Conservation (phyloP, 2,888 invertebrate genomes). For the Pheosia tremula region DNA sequence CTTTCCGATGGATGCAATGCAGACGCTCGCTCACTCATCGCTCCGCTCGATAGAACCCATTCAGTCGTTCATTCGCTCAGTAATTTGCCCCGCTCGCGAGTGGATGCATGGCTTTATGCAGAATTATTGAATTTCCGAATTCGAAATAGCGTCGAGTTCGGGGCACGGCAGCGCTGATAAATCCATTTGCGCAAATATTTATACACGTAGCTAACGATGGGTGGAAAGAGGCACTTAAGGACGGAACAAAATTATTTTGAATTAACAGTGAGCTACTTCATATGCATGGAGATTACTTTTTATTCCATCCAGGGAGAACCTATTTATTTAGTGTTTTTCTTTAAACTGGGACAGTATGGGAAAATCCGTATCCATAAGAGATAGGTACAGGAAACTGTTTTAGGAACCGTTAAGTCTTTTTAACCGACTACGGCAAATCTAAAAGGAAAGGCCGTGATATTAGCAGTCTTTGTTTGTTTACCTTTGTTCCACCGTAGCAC, state of each 20-base stretch:
- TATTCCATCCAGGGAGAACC: too few relatives aligned
- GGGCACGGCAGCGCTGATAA: slow-evolving; percentile 48
- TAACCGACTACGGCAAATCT: too few relatives aligned
- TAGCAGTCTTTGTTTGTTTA: slow-evolving; percentile 7
- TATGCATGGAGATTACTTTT: too few relatives aligned
- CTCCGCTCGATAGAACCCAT: slow-evolving; percentile 57
- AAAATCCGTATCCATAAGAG: too few relatives aligned
- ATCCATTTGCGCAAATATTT: slow-evolving; percentile 62
- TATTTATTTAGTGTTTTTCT: too few relatives aligned
- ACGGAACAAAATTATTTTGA: too few relatives aligned
- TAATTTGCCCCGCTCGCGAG: slow-evolving; percentile 61
- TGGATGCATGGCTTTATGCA: slow-evolving; percentile 71
- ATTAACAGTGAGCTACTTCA: too few relatives aligned
- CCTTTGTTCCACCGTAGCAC: too few relatives aligned
- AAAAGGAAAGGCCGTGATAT: too few relatives aligned
- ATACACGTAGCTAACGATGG: slow-evolving; percentile 36
- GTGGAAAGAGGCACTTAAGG: slow-evolving; percentile 29
- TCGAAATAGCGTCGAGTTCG: slow-evolving; percentile 45
- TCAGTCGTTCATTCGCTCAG: slow-evolving; percentile 65
- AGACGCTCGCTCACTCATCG: slow-evolving; percentile 49
- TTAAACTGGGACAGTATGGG: too few relatives aligned
- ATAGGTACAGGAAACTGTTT: too few relatives aligned
- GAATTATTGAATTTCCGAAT: slow-evolving; percentile 72
- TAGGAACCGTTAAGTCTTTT: too few relatives aligned
- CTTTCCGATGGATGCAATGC: slow-evolving; percentile 50